These are phyloP conservation scores for Argyra leucocephala DNA, from an alignment of 2,888 invertebrate genomes.

Conservation along the genomic window DNA sequence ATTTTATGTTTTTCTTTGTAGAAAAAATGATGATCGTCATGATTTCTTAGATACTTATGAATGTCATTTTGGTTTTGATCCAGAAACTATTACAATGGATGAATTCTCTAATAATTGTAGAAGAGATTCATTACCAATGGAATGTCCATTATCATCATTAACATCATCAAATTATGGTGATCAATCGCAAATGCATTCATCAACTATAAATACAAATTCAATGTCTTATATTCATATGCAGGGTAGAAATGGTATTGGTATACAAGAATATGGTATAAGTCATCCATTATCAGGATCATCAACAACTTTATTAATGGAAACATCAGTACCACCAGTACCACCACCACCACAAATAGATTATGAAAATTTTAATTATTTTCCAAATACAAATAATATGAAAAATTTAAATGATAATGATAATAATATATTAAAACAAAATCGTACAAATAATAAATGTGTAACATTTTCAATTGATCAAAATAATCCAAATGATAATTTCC, in stretches of 20 bases:
- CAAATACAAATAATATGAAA: background rate
- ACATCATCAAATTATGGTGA: background rate
- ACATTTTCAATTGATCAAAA: background rate
- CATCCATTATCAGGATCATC: slow-evolving; percentile 2
- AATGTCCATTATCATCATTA: slow-evolving; percentile 7
- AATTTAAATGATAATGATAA: slow-evolving; percentile 12
- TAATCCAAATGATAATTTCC: background rate
- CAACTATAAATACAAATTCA: background rate
- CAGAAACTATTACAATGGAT: background rate
- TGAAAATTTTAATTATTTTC: slow-evolving; percentile 8
- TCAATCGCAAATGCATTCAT: background rate
- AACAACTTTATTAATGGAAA: background rate
- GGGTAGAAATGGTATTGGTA: too few species aligned
- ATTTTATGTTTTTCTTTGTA: background rate
- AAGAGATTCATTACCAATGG: slow-evolving; percentile 8
- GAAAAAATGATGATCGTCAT: background rate
- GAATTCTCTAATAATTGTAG: slow-evolving; percentile 2
- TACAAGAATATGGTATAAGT: background rate
- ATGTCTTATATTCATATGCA: background rate
- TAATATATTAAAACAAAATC: background rate
- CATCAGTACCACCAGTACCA: background rate
- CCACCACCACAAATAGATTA: background rate
- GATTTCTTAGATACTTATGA: background rate
- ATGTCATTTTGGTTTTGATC: slow-evolving; percentile 11
- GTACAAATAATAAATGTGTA: background rate